Base-by-base conservation (phyloP, 2,888 invertebrate species). In the Trachelus tabidus region DNA sequence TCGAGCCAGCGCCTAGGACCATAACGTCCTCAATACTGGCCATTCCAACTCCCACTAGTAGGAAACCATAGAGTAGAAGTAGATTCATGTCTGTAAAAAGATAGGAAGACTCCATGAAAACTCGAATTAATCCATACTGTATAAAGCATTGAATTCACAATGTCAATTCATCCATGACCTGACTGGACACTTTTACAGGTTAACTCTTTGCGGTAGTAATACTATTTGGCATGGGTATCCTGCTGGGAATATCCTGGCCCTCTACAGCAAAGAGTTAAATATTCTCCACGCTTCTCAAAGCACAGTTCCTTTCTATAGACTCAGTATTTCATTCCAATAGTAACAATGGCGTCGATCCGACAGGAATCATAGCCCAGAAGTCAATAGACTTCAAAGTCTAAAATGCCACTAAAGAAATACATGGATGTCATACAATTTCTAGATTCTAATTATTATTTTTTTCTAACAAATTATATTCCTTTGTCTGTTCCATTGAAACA, bases 31-130 rank as follows among this genome's bases (percentile, higher is more conserved):
- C 80, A 75, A 80, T 77, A 15, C 78, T 79, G 9, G 79, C 79
- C 73, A 82, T 79, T 34, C 79, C 79, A 23, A 85, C 71, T 68
- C 79, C 83, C 76, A 90, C 74, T 31, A 87, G 30, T 33, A 89
- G 73, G n/a, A 87, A 79, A 15, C 84, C 83, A 40, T 83, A 83
- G 15, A 86, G 69, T 69, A 84, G 77, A 23, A 85, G 75, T 69
- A 83, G 76, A 75, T 81, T 83, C 83, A 85, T 77, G 74, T 34
- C 77, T 77, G 68, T 34, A 75, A 68, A 71, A 71, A 33, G 71
- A 31, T 68, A 76, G 31, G 12, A 71, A 71, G 33, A 71, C 34
- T 11, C 33, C 9, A 71, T 34, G 71, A 31, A 71, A 71, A 31
- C 0, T 31, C 34, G 71, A 71, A 71, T 73, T 30, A 73, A 40